Conservation (phyloP, 2,113 vertebrate genomes). For the Phylloscopus trochiloides region DNA sequence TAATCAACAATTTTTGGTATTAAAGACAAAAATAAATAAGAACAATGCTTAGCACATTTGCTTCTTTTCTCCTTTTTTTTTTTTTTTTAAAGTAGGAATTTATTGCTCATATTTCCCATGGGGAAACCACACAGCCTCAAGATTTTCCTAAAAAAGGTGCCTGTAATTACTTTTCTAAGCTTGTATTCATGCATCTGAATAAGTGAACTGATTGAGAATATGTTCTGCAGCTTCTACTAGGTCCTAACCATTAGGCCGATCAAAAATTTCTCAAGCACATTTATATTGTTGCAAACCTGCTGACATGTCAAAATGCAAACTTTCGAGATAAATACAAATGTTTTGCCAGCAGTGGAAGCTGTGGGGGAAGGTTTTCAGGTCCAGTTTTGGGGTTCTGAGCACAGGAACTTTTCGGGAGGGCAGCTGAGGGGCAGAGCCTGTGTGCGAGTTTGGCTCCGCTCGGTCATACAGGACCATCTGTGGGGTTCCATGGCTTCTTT, state of each 20-base stretch:
- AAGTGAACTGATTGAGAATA: conserved; percentile 41
- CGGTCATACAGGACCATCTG: fast-evolving
- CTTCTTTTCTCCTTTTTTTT: neutral
- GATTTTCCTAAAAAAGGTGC: conserved; percentile 35
- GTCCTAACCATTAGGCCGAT: conserved; percentile 44
- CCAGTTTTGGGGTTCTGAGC: neutral
- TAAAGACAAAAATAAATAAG: conserved; percentile 10
- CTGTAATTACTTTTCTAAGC: conserved; percentile 55
- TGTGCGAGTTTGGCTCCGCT: neutral
- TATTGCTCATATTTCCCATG: conserved; percentile 33
- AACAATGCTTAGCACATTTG: neutral
- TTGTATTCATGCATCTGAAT: conserved; percentile 49
- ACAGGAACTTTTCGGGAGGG: neutral
- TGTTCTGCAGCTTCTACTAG: conserved; percentile 11
- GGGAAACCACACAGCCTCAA: neutral
- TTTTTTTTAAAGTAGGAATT: neutral
- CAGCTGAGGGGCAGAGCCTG: neutral
- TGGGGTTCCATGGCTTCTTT: neutral
- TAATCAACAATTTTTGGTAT: neutral
- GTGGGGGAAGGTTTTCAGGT: neutral
- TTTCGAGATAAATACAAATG: neutral
- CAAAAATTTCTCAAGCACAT: conserved; percentile 35
- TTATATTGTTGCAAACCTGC: neutral
- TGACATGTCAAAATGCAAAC: conserved; percentile 1
- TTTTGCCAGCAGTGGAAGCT: neutral